Evolutionary conservation across 2,113 vertebrate species (phyloP).

Genomic region (Seriola dumerili): DNA sequence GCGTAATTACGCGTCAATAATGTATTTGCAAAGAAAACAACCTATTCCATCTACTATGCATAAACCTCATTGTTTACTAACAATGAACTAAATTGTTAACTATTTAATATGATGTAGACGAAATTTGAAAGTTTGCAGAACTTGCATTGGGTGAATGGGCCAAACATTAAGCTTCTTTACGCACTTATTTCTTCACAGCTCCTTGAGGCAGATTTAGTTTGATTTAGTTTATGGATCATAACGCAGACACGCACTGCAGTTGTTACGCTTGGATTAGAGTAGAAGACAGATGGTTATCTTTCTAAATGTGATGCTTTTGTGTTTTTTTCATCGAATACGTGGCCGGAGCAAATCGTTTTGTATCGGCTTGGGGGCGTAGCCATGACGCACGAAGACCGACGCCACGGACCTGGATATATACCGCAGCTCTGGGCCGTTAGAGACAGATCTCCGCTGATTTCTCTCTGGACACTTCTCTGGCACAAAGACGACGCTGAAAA

Average conservation of each 20-base stretch:
- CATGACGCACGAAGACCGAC: conserved; percentile 76
- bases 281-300: conserved; percentile 82
- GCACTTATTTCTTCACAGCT: conserved; percentile 40
- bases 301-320: conserved; percentile 58
- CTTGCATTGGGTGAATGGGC: neutral
- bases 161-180: conserved; percentile 48
- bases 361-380: conserved; percentile 78
- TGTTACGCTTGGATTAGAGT: conserved; percentile 66
- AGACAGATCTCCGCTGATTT: conserved; percentile 47
- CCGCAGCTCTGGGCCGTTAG: conserved; percentile 15
- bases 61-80: neutral
- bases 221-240: conserved; percentile 44
- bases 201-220: conserved; percentile 49
- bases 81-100: neutral
- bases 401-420: conserved; percentile 79
- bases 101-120: neutral
- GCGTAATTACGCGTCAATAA: conserved; percentile 59
- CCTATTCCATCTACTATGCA: neutral
- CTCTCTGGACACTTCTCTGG: conserved; percentile 4
- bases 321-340: conserved; percentile 70
- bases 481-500: conserved; percentile 22
- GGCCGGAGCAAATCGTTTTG: conserved; percentile 56
- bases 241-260: conserved; percentile 72
- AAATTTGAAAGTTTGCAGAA: neutral
- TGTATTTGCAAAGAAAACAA: conserved; percentile 12